phyloP scores from a whole-genome alignment of 2,888 invertebrate genomes.

The Gryllus longicercus region DNA sequence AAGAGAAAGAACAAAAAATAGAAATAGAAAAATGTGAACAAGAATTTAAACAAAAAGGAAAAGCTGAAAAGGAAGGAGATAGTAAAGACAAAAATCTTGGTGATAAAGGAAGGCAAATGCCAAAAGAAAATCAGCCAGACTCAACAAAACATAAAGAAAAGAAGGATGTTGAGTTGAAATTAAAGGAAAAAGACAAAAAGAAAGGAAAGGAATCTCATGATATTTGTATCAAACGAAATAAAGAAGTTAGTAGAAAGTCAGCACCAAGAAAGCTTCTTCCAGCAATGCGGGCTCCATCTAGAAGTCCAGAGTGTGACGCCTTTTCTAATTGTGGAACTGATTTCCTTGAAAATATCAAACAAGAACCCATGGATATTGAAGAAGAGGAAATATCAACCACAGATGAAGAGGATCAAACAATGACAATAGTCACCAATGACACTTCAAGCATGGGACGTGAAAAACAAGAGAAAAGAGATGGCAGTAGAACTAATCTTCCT shows the following conservation, averaged over 20 bases:
- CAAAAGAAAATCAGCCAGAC: conserved; percentile 19
- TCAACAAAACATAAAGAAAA: neutral
- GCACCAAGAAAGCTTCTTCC: too few species aligned
- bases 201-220: conserved; percentile 22
- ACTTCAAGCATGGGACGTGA: too few species aligned
- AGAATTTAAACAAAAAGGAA: neutral
- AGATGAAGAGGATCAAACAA: neutral
- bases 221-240: neutral
- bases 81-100: conserved; percentile 23
- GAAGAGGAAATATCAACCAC: neutral
- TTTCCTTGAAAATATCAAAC: conserved; percentile 18
- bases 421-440: too few species aligned
- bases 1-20: conserved; percentile 1
- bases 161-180: neutral
- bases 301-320: too few species aligned
- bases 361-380: conserved; percentile 32
- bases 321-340: too few species aligned
- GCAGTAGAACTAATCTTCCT: too few species aligned
- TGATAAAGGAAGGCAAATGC: conserved; percentile 19
- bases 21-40: neutral
- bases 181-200: neutral
- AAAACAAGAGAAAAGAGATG: too few species aligned
- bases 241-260: too few species aligned
- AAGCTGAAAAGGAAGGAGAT: neutral
- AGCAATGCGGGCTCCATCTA: too few species aligned